A percentile compares a stretch with the other conserved stretches of the same genome.
Conservation (phyloP, 2,797 vertebrate genomes). For the Borostomias antarcticus region DNA sequence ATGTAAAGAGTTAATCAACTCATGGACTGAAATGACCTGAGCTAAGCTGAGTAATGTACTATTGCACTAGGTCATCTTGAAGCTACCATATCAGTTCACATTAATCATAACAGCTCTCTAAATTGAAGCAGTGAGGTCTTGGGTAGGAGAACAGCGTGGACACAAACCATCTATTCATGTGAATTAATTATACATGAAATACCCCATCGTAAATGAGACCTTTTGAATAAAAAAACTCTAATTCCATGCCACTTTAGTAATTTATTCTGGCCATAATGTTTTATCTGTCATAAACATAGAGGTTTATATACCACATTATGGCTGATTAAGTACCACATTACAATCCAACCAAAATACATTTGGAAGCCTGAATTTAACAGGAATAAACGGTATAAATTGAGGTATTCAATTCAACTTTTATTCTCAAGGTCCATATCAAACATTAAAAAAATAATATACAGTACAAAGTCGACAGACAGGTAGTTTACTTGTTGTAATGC, state of each 20-base stretch:
- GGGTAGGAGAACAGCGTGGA: slow-evolving; percentile 5
- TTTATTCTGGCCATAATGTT: neutral
- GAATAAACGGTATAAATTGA: neutral
- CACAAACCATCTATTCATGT: slow-evolving; percentile 12
- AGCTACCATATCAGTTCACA: slow-evolving; percentile 22
- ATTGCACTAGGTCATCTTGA: neutral
- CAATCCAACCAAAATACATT: neutral
- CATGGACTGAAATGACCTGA: slow-evolving; percentile 12
- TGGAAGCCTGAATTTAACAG: neutral
- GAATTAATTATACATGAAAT: slow-evolving; percentile 20
- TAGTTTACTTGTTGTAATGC: too few relatives aligned
- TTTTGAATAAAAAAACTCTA: slow-evolving; percentile 17
- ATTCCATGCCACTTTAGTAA: slow-evolving; percentile 10
- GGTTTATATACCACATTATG: neutral
- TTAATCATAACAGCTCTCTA: slow-evolving; percentile 5
- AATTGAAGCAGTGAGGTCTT: neutral
- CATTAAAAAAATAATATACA: neutral
- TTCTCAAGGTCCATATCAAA: too few relatives aligned
- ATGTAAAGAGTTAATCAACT: neutral
- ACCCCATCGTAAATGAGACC: slow-evolving; percentile 3
- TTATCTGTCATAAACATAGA: neutral
- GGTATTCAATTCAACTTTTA: too few relatives aligned
- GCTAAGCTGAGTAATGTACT: slow-evolving; percentile 21
- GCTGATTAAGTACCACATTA: neutral
- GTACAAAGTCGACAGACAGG: too few relatives aligned